Percentiles rank a stretch among this genome's conserved stretches.
phyloP scores from a whole-genome alignment of 2,113 vertebrate species.

The Centropus unirufus region DNA sequence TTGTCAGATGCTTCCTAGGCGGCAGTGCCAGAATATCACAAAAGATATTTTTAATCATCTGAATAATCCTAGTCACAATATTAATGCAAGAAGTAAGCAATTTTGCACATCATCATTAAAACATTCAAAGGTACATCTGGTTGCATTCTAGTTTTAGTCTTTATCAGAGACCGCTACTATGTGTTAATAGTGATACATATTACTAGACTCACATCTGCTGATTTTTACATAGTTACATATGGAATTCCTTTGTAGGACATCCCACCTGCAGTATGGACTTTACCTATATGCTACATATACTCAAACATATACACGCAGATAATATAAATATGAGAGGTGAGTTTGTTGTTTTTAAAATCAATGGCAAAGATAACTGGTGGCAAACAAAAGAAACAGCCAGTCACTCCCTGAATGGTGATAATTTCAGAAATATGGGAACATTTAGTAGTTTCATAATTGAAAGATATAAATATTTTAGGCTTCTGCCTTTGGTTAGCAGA shows the following conservation, averaged over 20 bases:
- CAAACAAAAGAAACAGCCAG: background rate
- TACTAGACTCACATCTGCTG: background rate
- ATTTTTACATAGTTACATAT: background rate
- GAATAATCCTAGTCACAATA: background rate
- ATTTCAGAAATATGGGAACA: constrained; percentile 30
- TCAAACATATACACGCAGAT: background rate
- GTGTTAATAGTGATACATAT: background rate
- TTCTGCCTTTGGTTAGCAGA: constrained; percentile 37
- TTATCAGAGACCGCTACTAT: background rate
- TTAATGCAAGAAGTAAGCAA: background rate
- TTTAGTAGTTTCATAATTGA: constrained; percentile 21
- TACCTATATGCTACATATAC: background rate
- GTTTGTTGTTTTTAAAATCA: background rate
- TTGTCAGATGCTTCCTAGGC: background rate
- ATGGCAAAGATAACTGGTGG: background rate
- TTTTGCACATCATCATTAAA: background rate
- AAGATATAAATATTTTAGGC: constrained; percentile 7
- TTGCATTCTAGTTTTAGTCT: background rate
- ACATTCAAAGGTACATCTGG: background rate
- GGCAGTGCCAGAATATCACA: background rate
- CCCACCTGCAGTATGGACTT: background rate
- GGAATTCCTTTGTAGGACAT: background rate
- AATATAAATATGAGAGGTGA: background rate
- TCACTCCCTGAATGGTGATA: background rate
- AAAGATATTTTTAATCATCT: background rate